A percentile compares a stretch with the other conserved stretches of the same genome.
Evolutionary conservation across 2,888 invertebrate genomes (phyloP).

Genomic region (Clistopyga incitator): DNA sequence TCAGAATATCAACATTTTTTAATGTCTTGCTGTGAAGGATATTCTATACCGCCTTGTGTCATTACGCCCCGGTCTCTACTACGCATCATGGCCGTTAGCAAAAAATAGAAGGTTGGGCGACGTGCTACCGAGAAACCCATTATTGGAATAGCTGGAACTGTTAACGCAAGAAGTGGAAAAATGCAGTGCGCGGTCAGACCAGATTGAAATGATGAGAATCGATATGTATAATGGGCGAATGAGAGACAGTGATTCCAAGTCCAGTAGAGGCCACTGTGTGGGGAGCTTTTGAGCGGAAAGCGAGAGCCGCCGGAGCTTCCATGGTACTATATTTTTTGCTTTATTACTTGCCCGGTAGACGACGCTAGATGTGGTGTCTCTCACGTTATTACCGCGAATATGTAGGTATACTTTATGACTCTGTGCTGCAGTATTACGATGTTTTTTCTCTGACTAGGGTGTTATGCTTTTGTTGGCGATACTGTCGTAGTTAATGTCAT

Average conservation of each 20-base stretch:
- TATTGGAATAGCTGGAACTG: slow-evolving; percentile 62
- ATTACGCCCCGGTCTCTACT: neutral
- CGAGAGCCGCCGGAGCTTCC: slow-evolving; percentile 26
- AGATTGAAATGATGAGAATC: slow-evolving; percentile 65
- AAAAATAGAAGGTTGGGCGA: slow-evolving; percentile 32
- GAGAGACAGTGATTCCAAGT: slow-evolving; percentile 61
- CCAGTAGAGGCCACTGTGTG: slow-evolving; percentile 29
- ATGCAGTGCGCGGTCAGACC: slow-evolving; percentile 26
- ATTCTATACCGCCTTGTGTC: no score
- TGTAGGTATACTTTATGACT: slow-evolving; percentile 14
- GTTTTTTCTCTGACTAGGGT: neutral
- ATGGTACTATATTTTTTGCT: slow-evolving; percentile 53
- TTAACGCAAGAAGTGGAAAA: slow-evolving; percentile 59
- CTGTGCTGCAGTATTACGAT: slow-evolving; percentile 39
- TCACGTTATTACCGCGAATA: slow-evolving; percentile 42
- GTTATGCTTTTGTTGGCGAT: slow-evolving; percentile 6
- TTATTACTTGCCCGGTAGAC: slow-evolving; percentile 52
- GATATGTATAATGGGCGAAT: slow-evolving; percentile 57
- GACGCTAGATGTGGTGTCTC: slow-evolving; percentile 8
- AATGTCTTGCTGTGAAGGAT: no score
- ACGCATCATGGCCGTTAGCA: neutral
- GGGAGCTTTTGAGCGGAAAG: slow-evolving; percentile 40
- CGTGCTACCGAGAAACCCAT: slow-evolving; percentile 62
- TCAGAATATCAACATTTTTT: no score
- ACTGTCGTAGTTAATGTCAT: neutral